Base-by-base conservation (phyloP, 2,888 invertebrate genomes). In the Zeuzera pyrina region DNA sequence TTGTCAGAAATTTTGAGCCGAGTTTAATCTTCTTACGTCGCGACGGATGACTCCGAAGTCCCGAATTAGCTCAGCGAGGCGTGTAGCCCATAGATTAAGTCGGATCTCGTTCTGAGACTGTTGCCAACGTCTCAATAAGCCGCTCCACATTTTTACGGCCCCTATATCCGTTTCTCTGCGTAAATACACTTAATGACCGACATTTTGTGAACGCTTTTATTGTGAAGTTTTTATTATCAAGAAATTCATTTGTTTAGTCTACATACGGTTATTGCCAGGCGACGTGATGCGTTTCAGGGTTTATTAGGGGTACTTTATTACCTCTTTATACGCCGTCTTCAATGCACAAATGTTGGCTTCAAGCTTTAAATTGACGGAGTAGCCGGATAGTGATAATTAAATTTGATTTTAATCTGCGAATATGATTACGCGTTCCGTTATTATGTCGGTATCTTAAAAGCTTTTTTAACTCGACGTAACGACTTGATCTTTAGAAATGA, bases 161-260 rank as follows among this genome's bases (percentile, higher is more conserved):
- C 60, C 73, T 70, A 73, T 77, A 79, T 79, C 77, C 79, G 78
- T 74, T 78, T 69, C 71, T 68, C 72, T 71, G 72, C 74, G 72
- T 79, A 78, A 79, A 78, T 78, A 78, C 71, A 69, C 76, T 76
- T 81, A 81, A 81, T 79, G 76, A 71, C 77, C 72, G 70, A 76
- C 78, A 79, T 78, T 76, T 74, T 66, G 76, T 76, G 73, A 77
- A 69, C 70, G 73, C 58, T 79, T 78, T 78, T 79, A 81, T 78
- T 77, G 77, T 78, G 67, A 78, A 76, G 74, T 77, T 79, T 81
- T 81, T 81, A 79, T 78, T 77, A 74, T 78, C 74, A 62, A 61
- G 71, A 77, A 72, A 72, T 74, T 77, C 74, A 73, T 79, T 77
- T 81, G 79, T 81, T 79, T 79, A 81, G 77, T 77, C 77, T 78